Conservation (phyloP, 2,113 vertebrate species). For the Emydocephalus ijimae region DNA sequence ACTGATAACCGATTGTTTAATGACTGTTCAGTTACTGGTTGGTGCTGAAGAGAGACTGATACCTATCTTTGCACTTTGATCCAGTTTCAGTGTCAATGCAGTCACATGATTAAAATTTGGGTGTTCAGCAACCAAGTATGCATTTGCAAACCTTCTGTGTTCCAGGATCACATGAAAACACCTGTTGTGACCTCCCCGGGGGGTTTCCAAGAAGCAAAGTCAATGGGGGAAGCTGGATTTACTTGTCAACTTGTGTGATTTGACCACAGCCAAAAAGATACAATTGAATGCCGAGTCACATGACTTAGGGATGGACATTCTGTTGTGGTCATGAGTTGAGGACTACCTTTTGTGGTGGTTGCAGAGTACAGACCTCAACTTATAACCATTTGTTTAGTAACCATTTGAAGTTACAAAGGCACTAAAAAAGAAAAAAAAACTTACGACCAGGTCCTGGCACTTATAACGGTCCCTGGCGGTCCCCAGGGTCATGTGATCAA, state of each 20-base stretch:
- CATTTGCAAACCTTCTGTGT: not conserved
- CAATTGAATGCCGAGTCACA: no score
- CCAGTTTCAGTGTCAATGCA: not conserved
- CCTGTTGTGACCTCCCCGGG: not conserved
- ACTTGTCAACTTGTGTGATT: no score
- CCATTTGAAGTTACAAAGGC: no score
- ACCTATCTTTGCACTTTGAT: not conserved
- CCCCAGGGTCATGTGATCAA: no score
- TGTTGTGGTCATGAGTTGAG: no score
- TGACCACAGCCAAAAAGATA: no score
- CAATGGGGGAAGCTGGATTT: not conserved
- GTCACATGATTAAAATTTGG: not conserved
- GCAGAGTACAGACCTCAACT: not conserved
- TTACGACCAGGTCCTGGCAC: no score
- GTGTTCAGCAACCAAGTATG: not conserved
- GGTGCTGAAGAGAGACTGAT: not conserved
- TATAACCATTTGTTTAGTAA: no score
- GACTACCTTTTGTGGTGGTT: not conserved
- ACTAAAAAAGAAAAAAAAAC: no score
- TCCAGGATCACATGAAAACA: not conserved
- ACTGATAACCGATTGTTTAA: not conserved
- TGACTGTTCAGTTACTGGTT: not conserved
- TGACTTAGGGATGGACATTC: no score
- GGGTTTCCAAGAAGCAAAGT: not conserved
- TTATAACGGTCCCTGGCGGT: no score